Evolutionary conservation across 1,140 invertebrate genomes (phyloP).

Genomic region (Homarus americanus): DNA sequence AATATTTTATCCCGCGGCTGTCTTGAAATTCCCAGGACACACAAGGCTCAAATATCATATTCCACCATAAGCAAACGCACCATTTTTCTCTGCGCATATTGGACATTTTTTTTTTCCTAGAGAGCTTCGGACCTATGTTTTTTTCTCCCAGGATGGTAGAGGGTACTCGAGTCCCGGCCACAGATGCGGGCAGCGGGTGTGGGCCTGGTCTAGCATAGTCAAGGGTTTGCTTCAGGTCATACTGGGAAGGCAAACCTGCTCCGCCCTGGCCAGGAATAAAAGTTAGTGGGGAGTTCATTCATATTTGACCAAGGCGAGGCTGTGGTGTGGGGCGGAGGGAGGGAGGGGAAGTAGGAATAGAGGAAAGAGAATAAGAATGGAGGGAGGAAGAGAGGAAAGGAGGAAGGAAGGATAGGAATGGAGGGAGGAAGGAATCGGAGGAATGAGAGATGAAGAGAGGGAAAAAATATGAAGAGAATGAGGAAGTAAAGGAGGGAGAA

Average conservation of each 20-base stretch:
- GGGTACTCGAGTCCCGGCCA: background rate
- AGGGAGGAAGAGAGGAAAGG: background rate
- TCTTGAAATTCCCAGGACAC: no score
- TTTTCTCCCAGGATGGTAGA: background rate
- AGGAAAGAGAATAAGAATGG: background rate
- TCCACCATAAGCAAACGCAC: no score
- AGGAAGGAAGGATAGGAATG: no score
- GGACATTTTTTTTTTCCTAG: no score
- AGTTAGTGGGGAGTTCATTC: constrained; percentile 27
- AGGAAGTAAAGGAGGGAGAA: no score
- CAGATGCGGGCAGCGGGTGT: background rate
- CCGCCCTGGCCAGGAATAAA: background rate
- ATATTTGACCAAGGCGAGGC: constrained; percentile 32
- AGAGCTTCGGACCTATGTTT: constrained; percentile 1
- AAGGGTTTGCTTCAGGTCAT: constrained; percentile 34
- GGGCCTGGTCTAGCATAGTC: no score
- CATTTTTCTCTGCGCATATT: no score
- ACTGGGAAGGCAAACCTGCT: constrained; percentile 27
- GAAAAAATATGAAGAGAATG: no score
- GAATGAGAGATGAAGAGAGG: no score
- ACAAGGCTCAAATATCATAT: no score
- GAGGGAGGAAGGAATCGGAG: no score
- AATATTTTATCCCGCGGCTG: no score
- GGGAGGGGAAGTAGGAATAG: background rate
- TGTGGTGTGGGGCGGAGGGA: background rate